Evolutionary conservation across 2,113 vertebrate species (phyloP).

Genomic region (Urocolius indicus): DNA sequence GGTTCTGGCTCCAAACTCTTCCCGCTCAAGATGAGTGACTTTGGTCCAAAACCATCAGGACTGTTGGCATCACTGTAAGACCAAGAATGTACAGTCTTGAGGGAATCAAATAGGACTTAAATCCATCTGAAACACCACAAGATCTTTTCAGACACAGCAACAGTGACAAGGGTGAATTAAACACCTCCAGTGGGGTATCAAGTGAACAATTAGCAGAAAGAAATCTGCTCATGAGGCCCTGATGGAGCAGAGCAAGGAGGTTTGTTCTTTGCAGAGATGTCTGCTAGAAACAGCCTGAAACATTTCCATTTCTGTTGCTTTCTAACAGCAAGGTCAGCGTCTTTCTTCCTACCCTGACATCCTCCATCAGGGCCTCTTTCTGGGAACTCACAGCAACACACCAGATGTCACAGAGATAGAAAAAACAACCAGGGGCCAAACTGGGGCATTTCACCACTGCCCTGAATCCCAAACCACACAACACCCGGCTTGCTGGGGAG

Average conservation of each 20-base stretch:
- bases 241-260: neutral
- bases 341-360: slow-evolving; percentile 32
- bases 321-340: slow-evolving; percentile 43
- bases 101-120: neutral
- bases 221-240: neutral
- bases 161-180: neutral
- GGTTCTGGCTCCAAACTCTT: neutral
- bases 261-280: neutral
- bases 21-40: neutral
- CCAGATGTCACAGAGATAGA: slow-evolving; percentile 49
- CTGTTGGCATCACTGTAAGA: neutral
- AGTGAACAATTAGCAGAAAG: slow-evolving; percentile 4
- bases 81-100: accelerated
- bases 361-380: slow-evolving; percentile 59
- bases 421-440: slow-evolving; percentile 44
- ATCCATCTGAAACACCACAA: neutral
- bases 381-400: neutral
- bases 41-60: accelerated
- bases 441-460: neutral
- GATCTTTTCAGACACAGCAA: neutral
- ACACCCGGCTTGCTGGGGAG: accelerated
- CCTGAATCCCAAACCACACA: neutral
- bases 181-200: neutral
- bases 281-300: slow-evolving; percentile 21
- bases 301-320: slow-evolving; percentile 32